phyloP scores from a whole-genome alignment of 2,797 vertebrate genomes.

The Columba guinea region DNA sequence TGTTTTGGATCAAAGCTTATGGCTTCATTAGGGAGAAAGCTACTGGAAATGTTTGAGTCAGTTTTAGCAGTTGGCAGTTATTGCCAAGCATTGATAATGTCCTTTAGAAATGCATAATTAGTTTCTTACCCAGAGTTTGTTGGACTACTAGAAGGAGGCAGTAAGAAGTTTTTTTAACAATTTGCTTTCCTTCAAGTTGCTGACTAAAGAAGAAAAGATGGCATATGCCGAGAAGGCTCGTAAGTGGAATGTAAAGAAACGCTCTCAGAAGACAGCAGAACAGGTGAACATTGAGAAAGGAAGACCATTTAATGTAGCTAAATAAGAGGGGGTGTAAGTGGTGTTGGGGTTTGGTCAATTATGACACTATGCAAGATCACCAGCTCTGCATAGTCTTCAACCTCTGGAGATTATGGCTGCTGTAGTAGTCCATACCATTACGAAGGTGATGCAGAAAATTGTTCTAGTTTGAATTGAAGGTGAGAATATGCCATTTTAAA shows the following conservation, averaged over 20 bases:
- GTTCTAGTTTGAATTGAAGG: background rate
- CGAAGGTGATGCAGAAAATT: background rate
- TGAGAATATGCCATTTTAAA: background rate
- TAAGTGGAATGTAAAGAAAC: constrained; percentile 57
- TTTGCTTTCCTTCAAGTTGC: constrained; percentile 36
- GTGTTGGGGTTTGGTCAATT: background rate
- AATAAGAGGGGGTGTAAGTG: too few relatives aligned
- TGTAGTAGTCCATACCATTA: accelerated
- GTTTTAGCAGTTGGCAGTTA: background rate
- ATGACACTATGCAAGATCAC: accelerated
- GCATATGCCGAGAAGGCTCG: constrained; percentile 72
- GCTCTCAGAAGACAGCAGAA: background rate
- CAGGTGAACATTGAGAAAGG: constrained; percentile 46
- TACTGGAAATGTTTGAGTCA: background rate
- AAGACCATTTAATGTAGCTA: accelerated
- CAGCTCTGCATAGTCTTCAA: accelerated
- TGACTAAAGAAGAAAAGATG: constrained; percentile 66
- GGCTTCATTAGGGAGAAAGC: background rate
- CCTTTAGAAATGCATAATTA: background rate
- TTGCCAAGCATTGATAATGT: background rate
- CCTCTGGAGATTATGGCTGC: background rate
- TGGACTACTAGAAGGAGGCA: background rate
- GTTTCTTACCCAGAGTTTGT: accelerated
- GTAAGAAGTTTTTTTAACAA: background rate
- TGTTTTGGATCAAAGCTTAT: background rate